These are phyloP conservation scores for Ormia ochracea DNA, from an alignment of 2,888 invertebrate species.

Conservation along the genomic window DNA sequence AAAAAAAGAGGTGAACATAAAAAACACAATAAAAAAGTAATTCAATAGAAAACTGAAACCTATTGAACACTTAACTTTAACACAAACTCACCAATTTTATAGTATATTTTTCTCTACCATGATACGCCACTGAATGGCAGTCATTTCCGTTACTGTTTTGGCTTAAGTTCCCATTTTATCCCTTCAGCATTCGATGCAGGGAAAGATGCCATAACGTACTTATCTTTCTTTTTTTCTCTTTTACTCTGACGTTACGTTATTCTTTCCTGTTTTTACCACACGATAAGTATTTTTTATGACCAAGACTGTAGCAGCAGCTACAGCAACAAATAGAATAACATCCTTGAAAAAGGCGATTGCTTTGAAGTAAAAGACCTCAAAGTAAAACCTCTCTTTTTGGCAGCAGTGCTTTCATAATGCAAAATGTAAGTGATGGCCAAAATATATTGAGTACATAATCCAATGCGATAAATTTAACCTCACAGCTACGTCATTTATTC, in stretches of 20 bases:
- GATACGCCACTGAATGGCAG: slow-evolving; percentile 55
- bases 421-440: slow-evolving; percentile 3
- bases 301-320: slow-evolving; percentile 27
- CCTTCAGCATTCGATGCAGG: not conserved
- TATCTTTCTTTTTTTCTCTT: slow-evolving; percentile 21
- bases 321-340: not conserved
- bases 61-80: slow-evolving; percentile 27
- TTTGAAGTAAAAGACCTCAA: slow-evolving; percentile 16
- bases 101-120: not conserved
- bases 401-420: slow-evolving; percentile 1
- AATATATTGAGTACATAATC: not conserved
- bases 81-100: slow-evolving; percentile 13
- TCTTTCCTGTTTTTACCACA: slow-evolving; percentile 52
- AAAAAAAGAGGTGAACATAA: too few relatives aligned
- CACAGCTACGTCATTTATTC: too few relatives aligned
- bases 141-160: slow-evolving; percentile 50
- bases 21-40: not conserved
- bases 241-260: slow-evolving; percentile 17
- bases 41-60: not conserved
- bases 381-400: slow-evolving; percentile 35
- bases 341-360: slow-evolving; percentile 16
- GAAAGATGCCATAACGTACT: slow-evolving; percentile 34
- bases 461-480: not conserved
- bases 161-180: slow-evolving; percentile 27
- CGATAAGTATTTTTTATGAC: slow-evolving; percentile 55